Conservation (phyloP, 2,888 invertebrate species). For the Nematopogon swammerdamellus region DNA sequence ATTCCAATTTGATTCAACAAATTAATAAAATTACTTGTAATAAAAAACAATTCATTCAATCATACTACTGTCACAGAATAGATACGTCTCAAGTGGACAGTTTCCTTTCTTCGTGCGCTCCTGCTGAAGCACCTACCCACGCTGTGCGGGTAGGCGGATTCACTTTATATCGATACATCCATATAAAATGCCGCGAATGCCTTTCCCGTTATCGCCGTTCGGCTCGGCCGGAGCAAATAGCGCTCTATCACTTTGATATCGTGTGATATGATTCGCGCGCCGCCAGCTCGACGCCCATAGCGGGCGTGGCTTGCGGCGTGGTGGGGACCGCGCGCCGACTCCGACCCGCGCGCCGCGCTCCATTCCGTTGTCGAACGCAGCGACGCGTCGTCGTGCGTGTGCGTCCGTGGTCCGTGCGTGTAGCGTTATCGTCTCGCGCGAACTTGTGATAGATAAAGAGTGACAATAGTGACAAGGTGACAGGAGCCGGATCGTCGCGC, state of each 20-base stretch:
- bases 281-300: constrained; percentile 35
- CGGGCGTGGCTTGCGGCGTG: constrained; percentile 35
- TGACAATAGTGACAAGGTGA: not conserved
- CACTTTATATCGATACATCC: not conserved
- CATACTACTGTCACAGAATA: too few species aligned
- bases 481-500: not conserved
- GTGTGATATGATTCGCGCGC: constrained; percentile 47
- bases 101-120: too few species aligned
- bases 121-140: not conserved
- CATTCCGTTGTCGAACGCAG: constrained; percentile 7
- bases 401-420: constrained; percentile 23
- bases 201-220: not conserved
- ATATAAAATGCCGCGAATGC: not conserved
- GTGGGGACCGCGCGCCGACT: constrained; percentile 24
- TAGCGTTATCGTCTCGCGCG: too few species aligned
- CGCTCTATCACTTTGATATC: constrained; percentile 48
- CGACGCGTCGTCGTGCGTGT: constrained; percentile 4
- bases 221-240: constrained; percentile 1
- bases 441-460: not conserved
- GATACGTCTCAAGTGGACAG: too few species aligned
- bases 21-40: too few species aligned
- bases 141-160: not conserved
- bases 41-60: too few species aligned
- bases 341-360: constrained; percentile 20
- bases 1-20: too few species aligned